Evolutionary conservation across 2,888 invertebrate genomes (phyloP), one percentile per base, ranked within the genome.

Genomic region (Cheilosia soror): DNA sequence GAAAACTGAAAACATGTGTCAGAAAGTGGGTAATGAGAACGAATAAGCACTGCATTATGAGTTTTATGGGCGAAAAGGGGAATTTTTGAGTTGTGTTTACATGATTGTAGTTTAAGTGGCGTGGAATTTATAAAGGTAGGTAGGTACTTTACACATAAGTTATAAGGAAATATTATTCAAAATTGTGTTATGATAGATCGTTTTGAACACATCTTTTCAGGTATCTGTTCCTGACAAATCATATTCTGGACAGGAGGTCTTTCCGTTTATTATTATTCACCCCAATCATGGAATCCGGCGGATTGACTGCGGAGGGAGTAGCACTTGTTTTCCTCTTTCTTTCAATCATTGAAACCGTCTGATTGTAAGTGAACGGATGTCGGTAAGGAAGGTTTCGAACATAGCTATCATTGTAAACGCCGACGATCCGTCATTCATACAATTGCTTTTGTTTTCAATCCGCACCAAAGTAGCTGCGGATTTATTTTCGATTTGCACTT

Each of bases 1-100:
- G 0, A 31, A 11, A 27, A 3, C 20, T 47, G 7, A 6, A 25
- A 69, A 62, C 47, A 78, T 58, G 49, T 78, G 78, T 71, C 63
- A 40, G 20, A 49, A 42, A 4, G 31, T 42, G 78, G 71, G 49
- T 55, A 69, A 77, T 75, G 63, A 75, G 44, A 33, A 15, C 20
- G 62, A 62, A 62, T 68, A 62, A 77, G 42, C 3, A 51, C 33
- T 60, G 47, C 63, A 65, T 57, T 55, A 62, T 53, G 62, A 51
- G 58, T 27, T 60, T 47, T 51, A 25, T 13, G 27, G 9, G 15
- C 25, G 20, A 0, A 29, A 6, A 29, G 3, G 58, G 2, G 13
- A n/a, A 29, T 37, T 20, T 15, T 37, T 6, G 37, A 47, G 2
- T 27, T 11, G 44, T 31, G n/a, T 15, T 20, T 3, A 27, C 27